phyloP scores from a whole-genome alignment of 2,888 invertebrate species.

The Hesperia comma region DNA sequence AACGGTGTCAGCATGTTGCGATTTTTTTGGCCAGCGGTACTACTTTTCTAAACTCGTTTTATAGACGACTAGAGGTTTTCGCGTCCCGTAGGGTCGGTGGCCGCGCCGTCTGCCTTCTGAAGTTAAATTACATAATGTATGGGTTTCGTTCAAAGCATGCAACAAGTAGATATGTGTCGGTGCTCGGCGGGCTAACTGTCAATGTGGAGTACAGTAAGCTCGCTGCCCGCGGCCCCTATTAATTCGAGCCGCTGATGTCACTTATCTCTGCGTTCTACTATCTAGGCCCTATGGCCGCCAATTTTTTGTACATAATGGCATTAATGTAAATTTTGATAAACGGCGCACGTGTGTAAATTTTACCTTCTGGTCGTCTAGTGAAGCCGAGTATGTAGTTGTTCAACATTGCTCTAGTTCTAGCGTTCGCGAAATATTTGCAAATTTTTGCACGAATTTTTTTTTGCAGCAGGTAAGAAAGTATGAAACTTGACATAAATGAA shows the following conservation, averaged over 20 bases:
- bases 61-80: slow-evolving; percentile 84
- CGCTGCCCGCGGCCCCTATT: slow-evolving; percentile 82
- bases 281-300: slow-evolving; percentile 83
- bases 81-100: slow-evolving; percentile 84
- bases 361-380: slow-evolving; percentile 50
- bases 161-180: slow-evolving; percentile 84
- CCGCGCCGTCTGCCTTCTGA: slow-evolving; percentile 79
- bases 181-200: slow-evolving; percentile 80
- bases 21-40: slow-evolving; percentile 85
- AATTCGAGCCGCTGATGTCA: slow-evolving; percentile 84
- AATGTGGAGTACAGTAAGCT: slow-evolving; percentile 84
- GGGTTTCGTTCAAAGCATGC: slow-evolving; percentile 80
- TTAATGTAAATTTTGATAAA: slow-evolving; percentile 76
- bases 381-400: slow-evolving; percentile 26
- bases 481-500: not conserved
- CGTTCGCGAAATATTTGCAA: slow-evolving; percentile 40
- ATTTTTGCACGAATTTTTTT: slow-evolving; percentile 42
- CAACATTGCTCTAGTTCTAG: slow-evolving; percentile 22
- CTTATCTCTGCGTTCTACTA: slow-evolving; percentile 82
- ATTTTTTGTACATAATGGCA: slow-evolving; percentile 77
- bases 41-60: slow-evolving; percentile 84
- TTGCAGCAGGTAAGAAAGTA: slow-evolving; percentile 36
- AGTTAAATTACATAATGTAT: slow-evolving; percentile 84
- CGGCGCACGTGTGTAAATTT: slow-evolving; percentile 68
- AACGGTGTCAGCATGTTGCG: slow-evolving; percentile 85